Evolutionary conservation across 2,888 invertebrate species (phyloP), one percentile per base, ranked within the genome.

Genomic region (Hydropsyche betteni): DNA sequence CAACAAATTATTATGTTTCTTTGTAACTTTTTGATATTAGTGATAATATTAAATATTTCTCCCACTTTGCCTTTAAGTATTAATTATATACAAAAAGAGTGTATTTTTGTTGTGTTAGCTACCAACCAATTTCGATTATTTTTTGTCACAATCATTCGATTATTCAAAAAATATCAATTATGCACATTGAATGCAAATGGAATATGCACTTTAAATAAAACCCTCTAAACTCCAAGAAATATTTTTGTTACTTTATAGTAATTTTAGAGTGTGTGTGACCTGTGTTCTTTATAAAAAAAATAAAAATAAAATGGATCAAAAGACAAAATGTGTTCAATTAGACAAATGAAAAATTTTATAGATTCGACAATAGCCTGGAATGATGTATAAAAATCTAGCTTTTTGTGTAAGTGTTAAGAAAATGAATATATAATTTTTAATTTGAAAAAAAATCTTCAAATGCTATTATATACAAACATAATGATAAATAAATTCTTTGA

Each of bases 251-350:
- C 50, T 58, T 52, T 72, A 14, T 55, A 38, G 72, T 72, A 72
- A 58, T 64, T 55, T 72, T 72, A 61, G 55, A 72, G 72, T 72
- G 72, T 72, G 72, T 72, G 72, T 72, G 61, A 72, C 61, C 72
- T 52, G 55, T 72, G 55, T 72, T 72, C 51, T 72, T 72, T 55
- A 72, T 44, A 64, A 68, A 68, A 53, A 71, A 75, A 70, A 38
- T 69, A 75, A 71, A 74, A 74, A 10, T 68, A 36, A 38, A 68
- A 58, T 72, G 61, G 61, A 58, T 72, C 58, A 72, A 72, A 61
- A 72, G 53, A 71, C 12, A 61, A 72, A 72, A 72, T 76, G 76
- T 76, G 76, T 76, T 76, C 76, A 76, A 76, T 72, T 76, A 76
- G 73, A 72, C 64, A 73, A 69, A 72, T 33, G 12, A 33, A 55